Base-by-base conservation (phyloP, 2,888 invertebrate genomes). In the Theristus sp. region DNA sequence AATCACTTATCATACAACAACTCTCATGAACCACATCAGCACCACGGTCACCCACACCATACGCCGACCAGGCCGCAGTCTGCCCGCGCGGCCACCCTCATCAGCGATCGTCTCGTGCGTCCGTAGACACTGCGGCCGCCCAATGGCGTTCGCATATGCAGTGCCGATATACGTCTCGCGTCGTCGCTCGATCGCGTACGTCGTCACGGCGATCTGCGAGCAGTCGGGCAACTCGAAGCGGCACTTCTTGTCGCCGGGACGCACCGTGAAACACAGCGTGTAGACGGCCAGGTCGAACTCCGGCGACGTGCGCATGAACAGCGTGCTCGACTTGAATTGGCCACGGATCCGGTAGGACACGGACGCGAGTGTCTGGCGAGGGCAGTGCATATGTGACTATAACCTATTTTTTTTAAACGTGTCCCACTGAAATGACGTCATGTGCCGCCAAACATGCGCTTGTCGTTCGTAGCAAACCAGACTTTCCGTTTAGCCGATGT, bases 271-370 rank as follows among this genome's bases (percentile, higher is more conserved):
- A 71, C 90, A 91, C 1, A 88, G 80, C 0, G 89, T 86, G 73
- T 87, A 89, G 1, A 89, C 74, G 0, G 89, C 86, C 76, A 91
- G 80, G 75, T 90, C 90, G 64, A 89, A 77, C 75, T 90, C 89
- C 0, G 90, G 90, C 57, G 88, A 87, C 3, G 69, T 66, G 2
- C 73, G 69, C 20, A 71, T 61, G 62, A 73, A 70, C n/a, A 56
- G 6, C 2, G 30, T 20, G 24, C 25, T n/a, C n/a, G 56, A 29
- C n/a, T 56, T 56, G n/a, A 6, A 31, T 31, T 56, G 30, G 13
- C 30, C 29, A 20, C 26, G n/a, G n/a, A 30, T 10, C 2, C 38
- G 31, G 20, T 31, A 29, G 3, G 6, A 13, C 13, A 56, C 26
- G 17, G 56, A 56, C 2, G 24, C 22, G 2, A 56, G 6, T 26